A percentile compares a stretch with the other conserved stretches of the same genome.
Evolutionary conservation across 2,797 vertebrate genomes (phyloP).

Genomic region (Pogoniulus pusillus): DNA sequence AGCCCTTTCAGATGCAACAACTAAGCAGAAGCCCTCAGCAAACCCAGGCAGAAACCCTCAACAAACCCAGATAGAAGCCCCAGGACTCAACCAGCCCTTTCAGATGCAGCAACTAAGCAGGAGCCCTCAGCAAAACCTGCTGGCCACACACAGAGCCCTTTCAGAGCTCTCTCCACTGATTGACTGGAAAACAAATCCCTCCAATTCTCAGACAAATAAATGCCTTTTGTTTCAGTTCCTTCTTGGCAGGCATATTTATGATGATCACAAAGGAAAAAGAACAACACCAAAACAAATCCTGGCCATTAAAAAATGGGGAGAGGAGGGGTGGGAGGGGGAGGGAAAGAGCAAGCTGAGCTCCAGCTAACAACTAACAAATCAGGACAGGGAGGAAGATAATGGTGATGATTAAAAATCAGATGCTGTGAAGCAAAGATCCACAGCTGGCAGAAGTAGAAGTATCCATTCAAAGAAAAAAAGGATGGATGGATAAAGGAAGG

Average conservation of each 20-base stretch:
- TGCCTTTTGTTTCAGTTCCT: conserved; percentile 23
- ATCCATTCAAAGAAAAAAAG: too few species aligned
- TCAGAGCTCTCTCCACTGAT: background rate
- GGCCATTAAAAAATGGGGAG: background rate
- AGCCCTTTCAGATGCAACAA: too few species aligned
- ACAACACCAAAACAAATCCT: conserved; percentile 23
- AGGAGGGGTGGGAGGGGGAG: too few species aligned
- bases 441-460: background rate
- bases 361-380: conserved; percentile 34
- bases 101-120: too few species aligned
- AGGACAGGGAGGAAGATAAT: conserved; percentile 25
- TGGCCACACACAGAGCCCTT: background rate
- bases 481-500: too few species aligned
- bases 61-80: too few species aligned
- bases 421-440: conserved; percentile 33
- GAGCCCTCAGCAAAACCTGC: background rate
- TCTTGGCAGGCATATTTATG: conserved; percentile 40
- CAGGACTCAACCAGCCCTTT: too few species aligned
- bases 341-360: background rate
- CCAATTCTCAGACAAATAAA: conserved; percentile 8
- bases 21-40: too few species aligned
- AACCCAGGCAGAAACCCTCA: too few species aligned
- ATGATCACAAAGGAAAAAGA: conserved; percentile 27
- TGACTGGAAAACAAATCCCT: background rate
- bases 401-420: conserved; percentile 54